Conservation (phyloP, 2,888 invertebrate species). For the Galeopsomyia nigrocyanea region DNA sequence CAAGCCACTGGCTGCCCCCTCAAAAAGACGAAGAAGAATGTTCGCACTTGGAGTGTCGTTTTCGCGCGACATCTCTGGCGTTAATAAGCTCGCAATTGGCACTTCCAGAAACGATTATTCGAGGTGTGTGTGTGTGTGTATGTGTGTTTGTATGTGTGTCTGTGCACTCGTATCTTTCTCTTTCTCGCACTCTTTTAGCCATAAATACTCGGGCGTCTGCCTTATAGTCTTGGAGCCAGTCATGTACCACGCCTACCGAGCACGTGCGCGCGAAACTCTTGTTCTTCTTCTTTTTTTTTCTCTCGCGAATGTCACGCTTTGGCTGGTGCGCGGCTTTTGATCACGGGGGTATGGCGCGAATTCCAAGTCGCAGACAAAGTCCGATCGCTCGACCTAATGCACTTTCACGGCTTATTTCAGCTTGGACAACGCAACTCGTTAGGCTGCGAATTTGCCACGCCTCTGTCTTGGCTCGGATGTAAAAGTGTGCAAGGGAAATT, state of each 20-base stretch:
- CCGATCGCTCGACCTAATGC: not conserved
- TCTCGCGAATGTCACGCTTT: conserved; percentile 15
- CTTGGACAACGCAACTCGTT: not conserved
- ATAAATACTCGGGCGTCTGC: conserved; percentile 66
- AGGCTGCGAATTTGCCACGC: too few relatives aligned
- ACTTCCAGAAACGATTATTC: conserved; percentile 67
- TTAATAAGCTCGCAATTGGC: conserved; percentile 63
- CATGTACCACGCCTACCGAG: conserved; percentile 61
- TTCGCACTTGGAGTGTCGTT: not conserved
- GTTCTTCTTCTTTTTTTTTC: not conserved
- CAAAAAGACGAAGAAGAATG: not conserved
- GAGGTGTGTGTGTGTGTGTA: conserved; percentile 47
- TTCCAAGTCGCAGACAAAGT: conserved; percentile 3
- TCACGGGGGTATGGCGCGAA: conserved; percentile 7
- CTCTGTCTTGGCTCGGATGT: too few relatives aligned
- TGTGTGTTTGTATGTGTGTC: too few relatives aligned
- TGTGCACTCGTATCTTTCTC: too few relatives aligned
- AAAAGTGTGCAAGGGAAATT: too few relatives aligned
- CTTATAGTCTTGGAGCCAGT: conserved; percentile 57
- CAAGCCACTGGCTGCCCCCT: not conserved
- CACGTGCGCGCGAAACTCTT: conserved; percentile 59
- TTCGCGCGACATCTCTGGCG: conserved; percentile 28
- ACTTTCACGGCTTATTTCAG: conserved; percentile 21
- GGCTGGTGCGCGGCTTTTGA: not conserved
- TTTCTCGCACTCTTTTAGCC: conserved; percentile 56